Percentiles rank a stretch among this genome's conserved stretches.
Evolutionary conservation across 2,888 invertebrate species (phyloP).

Genomic region (Heliconius sara): DNA sequence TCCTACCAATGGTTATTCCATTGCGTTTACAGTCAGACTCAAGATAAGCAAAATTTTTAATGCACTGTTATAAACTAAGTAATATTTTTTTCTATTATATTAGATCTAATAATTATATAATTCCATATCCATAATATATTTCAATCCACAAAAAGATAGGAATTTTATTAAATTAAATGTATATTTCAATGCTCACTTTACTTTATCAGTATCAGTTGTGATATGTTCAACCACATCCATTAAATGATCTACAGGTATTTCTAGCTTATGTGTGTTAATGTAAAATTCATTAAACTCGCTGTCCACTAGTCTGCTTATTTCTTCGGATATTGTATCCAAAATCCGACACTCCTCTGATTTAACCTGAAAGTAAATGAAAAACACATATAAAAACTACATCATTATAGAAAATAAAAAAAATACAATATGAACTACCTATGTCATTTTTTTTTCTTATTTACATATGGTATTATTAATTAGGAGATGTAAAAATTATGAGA

Average conservation of each 20-base stretch:
- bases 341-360: slow-evolving; percentile 73
- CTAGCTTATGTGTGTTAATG: slow-evolving; percentile 56
- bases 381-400: no score
- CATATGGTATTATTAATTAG: no score
- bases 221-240: slow-evolving; percentile 69
- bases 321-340: slow-evolving; percentile 69
- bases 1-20: no score
- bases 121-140: no score
- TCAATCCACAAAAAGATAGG: background rate
- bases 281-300: slow-evolving; percentile 55
- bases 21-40: no score
- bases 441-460: no score
- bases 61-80: background rate
- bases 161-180: background rate
- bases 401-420: no score
- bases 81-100: no score
- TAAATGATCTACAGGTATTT: slow-evolving; percentile 67
- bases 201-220: slow-evolving; percentile 66
- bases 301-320: slow-evolving; percentile 69
- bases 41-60: background rate
- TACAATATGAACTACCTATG: no score
- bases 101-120: no score
- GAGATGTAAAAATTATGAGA: no score
- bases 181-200: slow-evolving; percentile 62
- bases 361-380: slow-evolving; percentile 53